A percentile compares a stretch with the other conserved stretches of the same genome.
Evolutionary conservation across 2,113 vertebrate genomes (phyloP).

Genomic region (Pteropus alecto): DNA sequence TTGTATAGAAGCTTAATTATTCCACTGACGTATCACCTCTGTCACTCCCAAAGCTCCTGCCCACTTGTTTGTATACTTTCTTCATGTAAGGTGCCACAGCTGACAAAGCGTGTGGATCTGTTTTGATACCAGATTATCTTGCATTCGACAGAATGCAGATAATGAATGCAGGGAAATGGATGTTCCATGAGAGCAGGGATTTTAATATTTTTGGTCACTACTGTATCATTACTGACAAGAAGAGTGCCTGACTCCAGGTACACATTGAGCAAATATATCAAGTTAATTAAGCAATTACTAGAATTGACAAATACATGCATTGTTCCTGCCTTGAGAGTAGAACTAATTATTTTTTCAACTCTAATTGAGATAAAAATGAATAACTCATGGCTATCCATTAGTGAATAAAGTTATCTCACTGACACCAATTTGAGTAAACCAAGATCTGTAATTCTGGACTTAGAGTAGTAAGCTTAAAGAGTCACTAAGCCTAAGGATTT

Average conservation of each 20-base stretch:
- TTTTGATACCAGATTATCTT: not conserved
- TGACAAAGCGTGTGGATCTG: not conserved
- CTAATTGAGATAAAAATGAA: not conserved
- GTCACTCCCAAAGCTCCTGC: not conserved
- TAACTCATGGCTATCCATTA: not conserved
- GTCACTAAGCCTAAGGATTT: not conserved
- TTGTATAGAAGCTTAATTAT: not conserved
- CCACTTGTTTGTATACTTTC: not conserved
- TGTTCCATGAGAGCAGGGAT: not conserved
- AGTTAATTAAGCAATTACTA: not conserved
- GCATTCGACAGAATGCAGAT: not conserved
- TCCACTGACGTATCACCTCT: not conserved
- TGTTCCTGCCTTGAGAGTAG: not conserved
- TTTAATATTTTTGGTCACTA: not conserved
- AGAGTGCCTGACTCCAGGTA: not conserved
- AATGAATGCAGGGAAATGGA: not conserved
- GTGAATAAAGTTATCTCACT: not conserved
- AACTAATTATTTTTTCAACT: not conserved
- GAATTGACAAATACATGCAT: not conserved
- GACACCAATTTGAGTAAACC: not conserved
- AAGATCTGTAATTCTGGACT: not conserved
- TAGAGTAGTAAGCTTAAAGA: not conserved
- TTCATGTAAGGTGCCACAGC: not conserved
- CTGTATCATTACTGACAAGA: not conserved
- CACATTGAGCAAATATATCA: not conserved